Percentiles rank a stretch among this genome's conserved stretches.
phyloP scores from a whole-genome alignment of 2,888 invertebrate species.

The Scelioninae gen. 1 region DNA sequence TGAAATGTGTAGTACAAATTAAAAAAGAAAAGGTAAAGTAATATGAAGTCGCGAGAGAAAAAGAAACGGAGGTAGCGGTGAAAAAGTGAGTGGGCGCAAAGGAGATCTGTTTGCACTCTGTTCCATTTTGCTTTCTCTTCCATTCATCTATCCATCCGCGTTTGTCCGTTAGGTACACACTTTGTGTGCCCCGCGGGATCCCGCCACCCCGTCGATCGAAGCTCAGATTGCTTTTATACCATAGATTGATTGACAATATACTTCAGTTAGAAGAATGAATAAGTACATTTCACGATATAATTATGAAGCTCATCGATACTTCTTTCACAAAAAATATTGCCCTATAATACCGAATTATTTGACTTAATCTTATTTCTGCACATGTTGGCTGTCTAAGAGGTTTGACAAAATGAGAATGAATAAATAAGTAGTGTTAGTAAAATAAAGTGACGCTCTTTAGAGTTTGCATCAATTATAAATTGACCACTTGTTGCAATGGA shows the following conservation, averaged over 20 bases:
- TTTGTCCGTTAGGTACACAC: slow-evolving; percentile 72
- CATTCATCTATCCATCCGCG: slow-evolving; percentile 69
- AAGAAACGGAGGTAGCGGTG: slow-evolving; percentile 50
- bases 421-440: background rate
- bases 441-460: background rate
- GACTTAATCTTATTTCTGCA: background rate
- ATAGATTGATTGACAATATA: slow-evolving; percentile 84
- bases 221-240: slow-evolving; percentile 84
- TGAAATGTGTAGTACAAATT: slow-evolving; percentile 52
- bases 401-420: background rate
- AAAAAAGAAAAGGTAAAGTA: slow-evolving; percentile 61
- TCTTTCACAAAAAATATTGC: slow-evolving; percentile 31
- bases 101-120: slow-evolving; percentile 68
- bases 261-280: slow-evolving; percentile 82
- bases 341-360: slow-evolving; percentile 53
- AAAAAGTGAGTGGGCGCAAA: slow-evolving; percentile 51
- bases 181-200: slow-evolving; percentile 80
- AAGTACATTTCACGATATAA: slow-evolving; percentile 73
- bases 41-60: slow-evolving; percentile 58
- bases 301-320: slow-evolving; percentile 69
- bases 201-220: slow-evolving; percentile 81
- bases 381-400: too few relatives aligned
- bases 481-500: slow-evolving; percentile 45
- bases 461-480: slow-evolving; percentile 34
- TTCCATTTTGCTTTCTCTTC: slow-evolving; percentile 68